Base-by-base conservation (phyloP, 2,888 invertebrate species). In the Habrosyne pyritoides region DNA sequence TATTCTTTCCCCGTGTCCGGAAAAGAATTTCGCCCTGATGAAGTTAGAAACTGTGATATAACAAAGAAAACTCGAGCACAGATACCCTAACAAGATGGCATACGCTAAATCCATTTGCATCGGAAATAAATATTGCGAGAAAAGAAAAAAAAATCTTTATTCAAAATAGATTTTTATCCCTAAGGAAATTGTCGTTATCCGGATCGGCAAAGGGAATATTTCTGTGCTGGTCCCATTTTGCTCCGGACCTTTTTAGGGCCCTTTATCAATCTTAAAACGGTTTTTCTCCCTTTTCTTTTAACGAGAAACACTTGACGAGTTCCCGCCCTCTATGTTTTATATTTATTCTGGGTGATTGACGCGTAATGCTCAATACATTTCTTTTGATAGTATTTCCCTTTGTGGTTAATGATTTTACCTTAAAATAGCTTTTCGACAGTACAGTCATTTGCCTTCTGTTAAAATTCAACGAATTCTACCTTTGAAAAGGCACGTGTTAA, bases 221-320 rank as follows among this genome's bases (percentile, higher is more conserved):
- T 56, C 55, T 57, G 55, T 10, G n/a, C 48, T 36, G 50, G 47
- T 42, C 53, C 21, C 52, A 30, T 24, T 21, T 51, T 53, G 48
- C 61, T 57, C 54, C 64, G 65, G 56, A 67, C 73, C 71, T 74
- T 75, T 69, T 65, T 67, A 63, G 68, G 72, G 69, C 69, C 77
- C 77, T 82, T 82, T 83, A 85, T 83, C 84, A 86, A 84, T 85
- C 80, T 75, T 71, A 69, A 67, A 79, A 70, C 67, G 67, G 67
- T 75, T 71, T 66, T 50, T 56, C 58, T 68, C 69, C 72, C 75
- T 76, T 81, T 79, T 75, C 76, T 77, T 76, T 77, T 77, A 82
- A 79, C 77, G 74, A 76, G 74, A 66, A 77, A 77, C 80, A 77
- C 78, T 82, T 76, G 75, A 69, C 69, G 71, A 63, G 60, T 59